Conservation (phyloP, 2,113 vertebrate genomes). For the Corvus hawaiiensis region DNA sequence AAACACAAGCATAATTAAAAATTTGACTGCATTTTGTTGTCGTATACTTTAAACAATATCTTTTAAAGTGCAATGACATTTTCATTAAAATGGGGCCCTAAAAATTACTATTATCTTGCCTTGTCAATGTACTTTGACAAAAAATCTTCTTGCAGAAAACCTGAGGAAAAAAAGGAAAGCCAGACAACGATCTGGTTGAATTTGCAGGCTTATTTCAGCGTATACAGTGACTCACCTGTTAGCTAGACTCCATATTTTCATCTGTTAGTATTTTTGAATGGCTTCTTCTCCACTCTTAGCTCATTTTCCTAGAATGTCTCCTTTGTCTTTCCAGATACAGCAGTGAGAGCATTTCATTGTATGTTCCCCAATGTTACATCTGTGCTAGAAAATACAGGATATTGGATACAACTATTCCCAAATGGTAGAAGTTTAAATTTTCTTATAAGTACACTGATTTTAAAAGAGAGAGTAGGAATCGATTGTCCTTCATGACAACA, state of each 20-base stretch:
- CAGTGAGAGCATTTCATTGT: not conserved
- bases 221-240: not conserved
- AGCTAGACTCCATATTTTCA: not conserved
- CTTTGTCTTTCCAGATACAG: not conserved
- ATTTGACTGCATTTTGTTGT: not conserved
- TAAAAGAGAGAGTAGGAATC: not conserved
- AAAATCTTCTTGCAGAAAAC: not conserved
- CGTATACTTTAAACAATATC: not conserved
- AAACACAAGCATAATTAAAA: not conserved
- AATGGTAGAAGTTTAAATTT: not conserved
- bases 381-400: not conserved
- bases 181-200: not conserved
- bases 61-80: not conserved
- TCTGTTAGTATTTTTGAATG: not conserved
- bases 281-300: not conserved
- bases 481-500: not conserved
- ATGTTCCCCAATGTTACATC: not conserved
- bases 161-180: not conserved
- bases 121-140: not conserved
- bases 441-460: not conserved
- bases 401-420: not conserved
- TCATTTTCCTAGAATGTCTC: not conserved
- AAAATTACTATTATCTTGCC: not conserved
- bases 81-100: not conserved
- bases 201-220: not conserved